Percentiles rank a stretch among this genome's conserved stretches.
phyloP scores from a whole-genome alignment of 2,888 invertebrate genomes.

The Didymodactylos carnosus region DNA sequence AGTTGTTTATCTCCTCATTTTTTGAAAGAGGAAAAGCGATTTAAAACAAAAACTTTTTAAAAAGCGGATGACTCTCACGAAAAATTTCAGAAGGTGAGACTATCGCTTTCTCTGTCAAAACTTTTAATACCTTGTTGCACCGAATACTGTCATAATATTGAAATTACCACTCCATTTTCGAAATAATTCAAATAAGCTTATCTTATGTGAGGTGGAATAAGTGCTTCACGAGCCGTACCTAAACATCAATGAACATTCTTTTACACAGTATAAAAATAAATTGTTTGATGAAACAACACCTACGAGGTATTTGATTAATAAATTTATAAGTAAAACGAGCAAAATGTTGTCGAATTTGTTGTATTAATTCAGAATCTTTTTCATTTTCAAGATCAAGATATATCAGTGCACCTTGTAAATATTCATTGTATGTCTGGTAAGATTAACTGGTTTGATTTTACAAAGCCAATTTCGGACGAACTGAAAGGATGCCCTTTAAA shows the following conservation, averaged over 20 bases:
- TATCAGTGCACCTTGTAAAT: constrained; percentile 73
- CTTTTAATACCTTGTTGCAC: neutral
- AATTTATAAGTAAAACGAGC: constrained; percentile 79
- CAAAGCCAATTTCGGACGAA: neutral
- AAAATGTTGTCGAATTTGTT: constrained; percentile 75
- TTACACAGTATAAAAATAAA: constrained; percentile 17
- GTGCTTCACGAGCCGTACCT: constrained; percentile 67
- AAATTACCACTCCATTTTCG: constrained; percentile 65
- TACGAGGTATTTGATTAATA: constrained; percentile 61
- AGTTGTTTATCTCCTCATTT: too few species aligned
- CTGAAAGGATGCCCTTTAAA: too few species aligned
- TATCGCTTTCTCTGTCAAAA: neutral
- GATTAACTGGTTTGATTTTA: neutral
- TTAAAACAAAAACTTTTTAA: too few species aligned
- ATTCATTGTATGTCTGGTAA: constrained; percentile 41
- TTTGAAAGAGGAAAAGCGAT: too few species aligned
- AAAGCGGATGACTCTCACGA: too few species aligned
- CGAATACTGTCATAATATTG: neutral
- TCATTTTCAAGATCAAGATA: constrained; percentile 81
- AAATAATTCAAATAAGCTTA: constrained; percentile 73
- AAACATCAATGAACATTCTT: constrained; percentile 26
- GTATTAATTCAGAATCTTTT: constrained; percentile 59
- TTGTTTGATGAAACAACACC: constrained; percentile 28
- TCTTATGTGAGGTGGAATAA: constrained; percentile 65
- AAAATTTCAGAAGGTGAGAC: neutral